A percentile compares a stretch with the other conserved stretches of the same genome.
Evolutionary conservation across 2,797 vertebrate genomes (phyloP).

Genomic region (Anguilla anguilla): DNA sequence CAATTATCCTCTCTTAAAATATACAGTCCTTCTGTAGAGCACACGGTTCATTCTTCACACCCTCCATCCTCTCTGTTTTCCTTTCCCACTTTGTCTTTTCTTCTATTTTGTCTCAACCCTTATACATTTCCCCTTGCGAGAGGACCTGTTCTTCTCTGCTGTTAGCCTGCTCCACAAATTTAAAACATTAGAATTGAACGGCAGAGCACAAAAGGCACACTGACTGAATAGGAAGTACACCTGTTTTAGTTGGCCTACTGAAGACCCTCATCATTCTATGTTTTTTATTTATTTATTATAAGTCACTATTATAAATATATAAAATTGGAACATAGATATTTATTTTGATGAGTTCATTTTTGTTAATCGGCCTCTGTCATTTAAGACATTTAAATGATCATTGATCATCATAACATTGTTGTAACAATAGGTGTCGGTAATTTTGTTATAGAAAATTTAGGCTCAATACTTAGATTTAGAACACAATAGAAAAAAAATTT

Average conservation of each 20-base stretch:
- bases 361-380: background rate
- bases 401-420: background rate
- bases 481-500: background rate
- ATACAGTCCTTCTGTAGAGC: background rate
- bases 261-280: background rate
- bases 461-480: background rate
- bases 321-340: background rate
- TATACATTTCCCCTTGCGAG: background rate
- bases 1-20: background rate
- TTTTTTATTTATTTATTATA: background rate
- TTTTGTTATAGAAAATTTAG: background rate
- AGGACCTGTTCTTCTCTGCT: background rate
- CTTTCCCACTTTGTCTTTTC: slow-evolving; percentile 37
- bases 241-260: background rate
- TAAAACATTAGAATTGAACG: background rate
- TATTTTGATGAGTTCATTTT: background rate
- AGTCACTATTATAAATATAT: background rate
- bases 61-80: slow-evolving; percentile 42
- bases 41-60: background rate
- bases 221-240: background rate
- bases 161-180: background rate
- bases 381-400: background rate
- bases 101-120: background rate
- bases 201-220: background rate
- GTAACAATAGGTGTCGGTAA: background rate